A percentile compares a stretch with the other conserved stretches of the same genome.
Conservation (phyloP, 2,888 invertebrate genomes). For the Pantelozetes paolii region DNA sequence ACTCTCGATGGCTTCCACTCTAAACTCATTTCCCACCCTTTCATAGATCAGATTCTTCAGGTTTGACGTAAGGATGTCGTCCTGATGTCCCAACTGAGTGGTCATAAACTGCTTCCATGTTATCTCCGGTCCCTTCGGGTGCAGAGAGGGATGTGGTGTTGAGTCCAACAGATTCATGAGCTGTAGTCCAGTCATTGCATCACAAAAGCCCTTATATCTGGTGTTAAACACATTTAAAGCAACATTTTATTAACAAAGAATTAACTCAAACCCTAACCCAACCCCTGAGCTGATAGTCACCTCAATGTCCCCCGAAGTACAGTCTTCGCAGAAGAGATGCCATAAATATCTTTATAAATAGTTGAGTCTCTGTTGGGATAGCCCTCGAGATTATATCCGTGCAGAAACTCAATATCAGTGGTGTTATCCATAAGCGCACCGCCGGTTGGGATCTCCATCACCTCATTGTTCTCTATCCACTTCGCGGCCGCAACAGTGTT, state of each 20-base stretch:
- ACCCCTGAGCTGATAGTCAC: conserved; percentile 57
- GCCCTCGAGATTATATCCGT: conserved; percentile 93
- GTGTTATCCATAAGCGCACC: conserved; percentile 82
- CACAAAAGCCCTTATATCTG: conserved; percentile 67
- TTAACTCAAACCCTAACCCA: no score
- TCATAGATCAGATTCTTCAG: conserved; percentile 77
- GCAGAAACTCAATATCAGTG: conserved; percentile 77
- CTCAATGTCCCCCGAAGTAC: conserved; percentile 88
- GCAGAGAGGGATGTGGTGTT: conserved; percentile 80
- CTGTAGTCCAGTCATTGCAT: conserved; percentile 80
- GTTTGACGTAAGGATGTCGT: conserved; percentile 83
- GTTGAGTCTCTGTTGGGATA: conserved; percentile 96
- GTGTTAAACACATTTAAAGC: conserved; percentile 16
- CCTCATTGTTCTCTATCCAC: conserved; percentile 75
- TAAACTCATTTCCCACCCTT: conserved; percentile 62
- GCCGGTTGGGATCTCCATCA: conserved; percentile 74
- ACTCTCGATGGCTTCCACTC: conserved; percentile 72
- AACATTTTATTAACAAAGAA: neutral
- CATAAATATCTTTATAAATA: conserved; percentile 78
- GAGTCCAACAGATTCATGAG: conserved; percentile 80
- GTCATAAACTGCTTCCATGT: conserved; percentile 91
- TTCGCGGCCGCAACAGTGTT: conserved; percentile 86
- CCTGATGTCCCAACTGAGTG: conserved; percentile 74
- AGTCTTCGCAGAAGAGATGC: conserved; percentile 71
- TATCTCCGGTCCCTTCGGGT: conserved; percentile 88